Evolutionary conservation across 1,140 invertebrate species (phyloP).

Genomic region (Bombus huntii): DNA sequence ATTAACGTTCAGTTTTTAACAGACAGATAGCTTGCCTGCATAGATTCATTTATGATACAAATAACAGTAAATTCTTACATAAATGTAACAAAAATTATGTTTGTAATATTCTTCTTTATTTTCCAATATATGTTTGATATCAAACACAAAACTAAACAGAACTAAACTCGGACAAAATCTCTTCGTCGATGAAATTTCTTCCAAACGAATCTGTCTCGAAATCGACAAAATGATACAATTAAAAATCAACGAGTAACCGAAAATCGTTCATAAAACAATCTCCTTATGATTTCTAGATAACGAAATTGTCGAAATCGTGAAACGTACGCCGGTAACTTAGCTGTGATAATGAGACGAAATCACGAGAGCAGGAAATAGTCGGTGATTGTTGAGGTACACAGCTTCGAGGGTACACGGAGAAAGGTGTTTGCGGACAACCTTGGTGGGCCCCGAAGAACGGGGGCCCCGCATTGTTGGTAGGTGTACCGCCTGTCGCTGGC

Average conservation of each 20-base stretch:
- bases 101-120: too few species aligned
- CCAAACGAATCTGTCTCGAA: too few species aligned
- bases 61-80: too few species aligned
- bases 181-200: too few species aligned
- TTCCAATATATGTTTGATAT: too few species aligned
- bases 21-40: too few species aligned
- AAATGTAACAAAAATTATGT: too few species aligned
- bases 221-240: background rate
- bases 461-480: slow-evolving; percentile 66
- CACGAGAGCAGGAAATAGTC: slow-evolving; percentile 40
- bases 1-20: too few species aligned
- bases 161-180: too few species aligned
- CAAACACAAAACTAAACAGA: too few species aligned
- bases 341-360: slow-evolving; percentile 38
- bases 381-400: slow-evolving; percentile 55
- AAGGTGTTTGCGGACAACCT: slow-evolving; percentile 66
- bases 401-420: slow-evolving; percentile 53
- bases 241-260: background rate
- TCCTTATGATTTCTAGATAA: background rate
- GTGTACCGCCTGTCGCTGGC: slow-evolving; percentile 67
- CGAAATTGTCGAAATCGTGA: background rate
- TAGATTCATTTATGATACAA: too few species aligned
- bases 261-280: background rate
- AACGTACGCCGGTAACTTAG: too few species aligned
- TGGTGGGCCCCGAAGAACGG: slow-evolving; percentile 65